Conservation (phyloP, 2,888 invertebrate species). For the Stratiomys singularior region DNA sequence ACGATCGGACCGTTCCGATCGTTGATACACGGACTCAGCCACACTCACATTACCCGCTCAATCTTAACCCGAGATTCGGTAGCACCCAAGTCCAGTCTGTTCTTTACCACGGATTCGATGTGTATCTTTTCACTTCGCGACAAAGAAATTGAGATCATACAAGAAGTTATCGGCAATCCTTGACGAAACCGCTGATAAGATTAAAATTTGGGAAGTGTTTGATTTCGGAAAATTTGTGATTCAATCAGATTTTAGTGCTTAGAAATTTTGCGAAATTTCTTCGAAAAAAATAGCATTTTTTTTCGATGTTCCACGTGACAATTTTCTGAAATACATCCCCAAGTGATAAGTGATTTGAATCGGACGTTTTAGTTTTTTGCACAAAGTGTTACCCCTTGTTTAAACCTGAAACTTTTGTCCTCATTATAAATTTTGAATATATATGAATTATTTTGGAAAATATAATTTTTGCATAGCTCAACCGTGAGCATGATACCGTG, state of each 20-base stretch:
- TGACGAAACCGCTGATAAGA: constrained; percentile 1
- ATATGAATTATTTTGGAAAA: constrained; percentile 53
- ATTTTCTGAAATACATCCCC: background rate
- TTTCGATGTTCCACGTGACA: background rate
- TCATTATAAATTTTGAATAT: constrained; percentile 10
- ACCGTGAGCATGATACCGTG: constrained; percentile 67
- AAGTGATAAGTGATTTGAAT: background rate
- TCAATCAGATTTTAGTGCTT: background rate
- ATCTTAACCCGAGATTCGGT: constrained; percentile 14
- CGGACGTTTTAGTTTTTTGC: background rate
- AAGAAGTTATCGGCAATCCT: constrained; percentile 1
- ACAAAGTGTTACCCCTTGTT: background rate
- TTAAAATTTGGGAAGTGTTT: constrained; percentile 19
- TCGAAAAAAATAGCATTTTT: background rate
- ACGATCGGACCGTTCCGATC: background rate
- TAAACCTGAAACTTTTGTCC: too few species aligned
- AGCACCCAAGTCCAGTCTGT: constrained; percentile 30
- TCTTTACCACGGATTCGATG: constrained; percentile 42
- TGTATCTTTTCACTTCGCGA: constrained; percentile 30
- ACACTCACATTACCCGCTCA: background rate
- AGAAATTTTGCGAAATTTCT: background rate
- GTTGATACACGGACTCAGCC: background rate
- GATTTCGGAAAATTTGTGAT: background rate
- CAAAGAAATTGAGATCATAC: background rate
- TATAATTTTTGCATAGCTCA: constrained; percentile 56